A percentile compares a stretch with the other conserved stretches of the same genome.
Evolutionary conservation across 2,888 invertebrate species (phyloP).

Genomic region (Marasmarcha lunaedactyla): DNA sequence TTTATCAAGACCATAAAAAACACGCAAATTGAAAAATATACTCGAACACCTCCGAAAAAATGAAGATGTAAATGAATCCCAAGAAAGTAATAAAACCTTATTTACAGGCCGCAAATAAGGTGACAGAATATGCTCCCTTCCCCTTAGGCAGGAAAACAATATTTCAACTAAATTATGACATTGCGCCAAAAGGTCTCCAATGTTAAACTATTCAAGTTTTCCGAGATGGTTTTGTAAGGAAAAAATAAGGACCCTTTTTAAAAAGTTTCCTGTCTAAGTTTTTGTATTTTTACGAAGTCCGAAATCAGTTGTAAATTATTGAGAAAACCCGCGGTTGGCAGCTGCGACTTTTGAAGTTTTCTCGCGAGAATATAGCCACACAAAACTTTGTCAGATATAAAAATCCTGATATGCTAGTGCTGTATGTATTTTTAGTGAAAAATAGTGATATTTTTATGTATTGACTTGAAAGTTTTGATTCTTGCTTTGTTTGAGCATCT

Average conservation of each 20-base stretch:
- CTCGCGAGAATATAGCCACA: constrained; percentile 25
- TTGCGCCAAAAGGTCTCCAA: constrained; percentile 53
- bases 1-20: too few relatives aligned
- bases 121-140: constrained; percentile 38
- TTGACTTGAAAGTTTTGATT: too few relatives aligned
- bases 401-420: constrained; percentile 19
- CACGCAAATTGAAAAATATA: too few relatives aligned
- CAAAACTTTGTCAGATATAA: constrained; percentile 10
- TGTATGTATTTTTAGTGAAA: constrained; percentile 2
- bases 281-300: constrained; percentile 45
- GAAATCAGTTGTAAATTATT: constrained; percentile 50
- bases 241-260: constrained; percentile 30
- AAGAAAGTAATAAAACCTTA: constrained; percentile 16
- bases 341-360: constrained; percentile 35
- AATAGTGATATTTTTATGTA: too few relatives aligned
- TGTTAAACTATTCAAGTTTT: constrained; percentile 56
- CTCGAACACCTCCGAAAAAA: too few relatives aligned
- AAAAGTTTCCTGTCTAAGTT: constrained; percentile 32
- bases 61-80: too few relatives aligned
- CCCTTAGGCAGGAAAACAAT: constrained; percentile 27
- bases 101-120: constrained; percentile 38
- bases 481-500: too few relatives aligned
- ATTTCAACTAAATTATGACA: constrained; percentile 58
- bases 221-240: constrained; percentile 41
- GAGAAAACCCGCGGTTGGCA: constrained; percentile 27